These are phyloP conservation scores for Epinephelus lanceolatus DNA, from an alignment of 2,113 vertebrate species.

Conservation along the genomic window DNA sequence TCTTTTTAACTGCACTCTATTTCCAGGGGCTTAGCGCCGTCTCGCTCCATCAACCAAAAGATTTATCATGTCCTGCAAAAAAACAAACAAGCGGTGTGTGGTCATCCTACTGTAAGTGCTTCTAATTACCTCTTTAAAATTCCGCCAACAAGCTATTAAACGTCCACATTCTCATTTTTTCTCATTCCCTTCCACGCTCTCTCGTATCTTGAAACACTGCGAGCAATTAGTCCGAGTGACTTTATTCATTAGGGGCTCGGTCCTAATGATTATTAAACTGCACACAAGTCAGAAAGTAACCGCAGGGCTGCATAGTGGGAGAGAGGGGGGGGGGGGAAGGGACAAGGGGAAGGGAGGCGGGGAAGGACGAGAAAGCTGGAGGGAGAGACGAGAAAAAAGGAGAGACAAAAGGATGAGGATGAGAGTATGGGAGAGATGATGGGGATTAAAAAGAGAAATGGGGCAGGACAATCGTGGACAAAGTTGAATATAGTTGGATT, in stretches of 20 bases:
- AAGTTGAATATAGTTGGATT: constrained; percentile 47
- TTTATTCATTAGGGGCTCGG: constrained; percentile 83
- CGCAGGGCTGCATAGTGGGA: constrained; percentile 56
- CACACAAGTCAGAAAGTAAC: constrained; percentile 78
- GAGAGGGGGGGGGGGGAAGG: constrained; percentile 15
- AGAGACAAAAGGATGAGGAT: constrained; percentile 58
- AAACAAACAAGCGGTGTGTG: constrained; percentile 73
- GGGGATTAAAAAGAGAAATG: constrained; percentile 65
- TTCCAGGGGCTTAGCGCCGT: constrained; percentile 37
- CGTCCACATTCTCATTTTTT: constrained; percentile 68
- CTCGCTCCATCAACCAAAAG: constrained; percentile 68
- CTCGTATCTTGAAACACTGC: constrained; percentile 78
- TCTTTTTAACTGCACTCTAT: constrained; percentile 25
- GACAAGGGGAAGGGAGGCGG: constrained; percentile 15
- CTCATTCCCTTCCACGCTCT: constrained; percentile 46
- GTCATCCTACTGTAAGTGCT: constrained; percentile 74
- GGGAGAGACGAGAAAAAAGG: constrained; percentile 38
- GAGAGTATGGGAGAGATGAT: constrained; percentile 70
- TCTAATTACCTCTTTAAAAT: constrained; percentile 83
- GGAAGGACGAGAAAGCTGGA: constrained; percentile 51
- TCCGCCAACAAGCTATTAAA: constrained; percentile 76
- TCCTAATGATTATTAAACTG: constrained; percentile 85
- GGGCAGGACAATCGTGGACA: constrained; percentile 50
- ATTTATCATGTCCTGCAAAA: constrained; percentile 77
- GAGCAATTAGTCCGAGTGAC: constrained; percentile 84